A percentile compares a stretch with the other conserved stretches of the same genome.
Conservation (phyloP, 2,888 invertebrate genomes). For the Pediacus dermestoides region DNA sequence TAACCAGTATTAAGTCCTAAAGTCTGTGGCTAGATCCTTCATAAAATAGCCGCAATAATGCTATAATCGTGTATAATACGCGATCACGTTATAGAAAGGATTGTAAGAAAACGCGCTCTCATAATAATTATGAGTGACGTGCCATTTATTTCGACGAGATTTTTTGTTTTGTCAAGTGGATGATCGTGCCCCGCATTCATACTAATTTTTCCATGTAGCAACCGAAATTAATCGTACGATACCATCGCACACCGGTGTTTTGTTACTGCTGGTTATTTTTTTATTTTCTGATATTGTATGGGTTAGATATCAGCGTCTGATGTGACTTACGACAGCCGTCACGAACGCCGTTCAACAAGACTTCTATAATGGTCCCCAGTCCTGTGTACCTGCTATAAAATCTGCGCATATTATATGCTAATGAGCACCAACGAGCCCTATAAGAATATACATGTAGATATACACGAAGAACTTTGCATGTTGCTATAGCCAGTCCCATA, state of each 20-base stretch:
- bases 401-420: constrained; percentile 28
- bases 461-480: constrained; percentile 16
- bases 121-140: constrained; percentile 20
- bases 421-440: constrained; percentile 22
- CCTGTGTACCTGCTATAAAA: constrained; percentile 24
- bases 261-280: too few species aligned
- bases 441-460: too few species aligned
- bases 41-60: constrained; percentile 14
- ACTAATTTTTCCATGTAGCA: constrained; percentile 15
- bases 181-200: constrained; percentile 13
- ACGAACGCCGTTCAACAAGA: constrained; percentile 20
- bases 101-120: constrained; percentile 14
- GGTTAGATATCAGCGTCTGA: too few species aligned
- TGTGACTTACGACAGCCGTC: constrained; percentile 22
- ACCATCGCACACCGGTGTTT: too few species aligned
- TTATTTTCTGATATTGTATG: too few species aligned
- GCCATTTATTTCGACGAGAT: constrained; percentile 17
- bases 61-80: constrained; percentile 15
- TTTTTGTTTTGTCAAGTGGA: constrained; percentile 9
- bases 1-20: too few species aligned
- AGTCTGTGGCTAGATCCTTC: too few species aligned
- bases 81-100: constrained; percentile 14
- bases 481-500: constrained; percentile 8
- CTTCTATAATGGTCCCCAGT: constrained; percentile 22
- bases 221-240: constrained; percentile 5